These are phyloP conservation scores for Lepisosteus osseus DNA, from an alignment of 2,113 vertebrate species.

Conservation along the genomic window DNA sequence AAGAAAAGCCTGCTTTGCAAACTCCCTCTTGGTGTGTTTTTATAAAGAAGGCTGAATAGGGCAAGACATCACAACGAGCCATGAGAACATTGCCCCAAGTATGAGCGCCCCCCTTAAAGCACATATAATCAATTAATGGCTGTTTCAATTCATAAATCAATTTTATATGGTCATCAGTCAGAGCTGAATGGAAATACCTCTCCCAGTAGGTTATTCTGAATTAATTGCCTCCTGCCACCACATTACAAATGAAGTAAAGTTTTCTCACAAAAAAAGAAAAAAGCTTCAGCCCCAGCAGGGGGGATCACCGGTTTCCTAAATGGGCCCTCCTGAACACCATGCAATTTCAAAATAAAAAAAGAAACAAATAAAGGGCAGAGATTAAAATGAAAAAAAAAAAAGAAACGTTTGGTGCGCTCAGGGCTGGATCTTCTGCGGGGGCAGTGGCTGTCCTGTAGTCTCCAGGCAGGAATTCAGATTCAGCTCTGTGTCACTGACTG, in stretches of 20 bases:
- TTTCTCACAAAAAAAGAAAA: slow-evolving; percentile 60
- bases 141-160: slow-evolving; percentile 98
- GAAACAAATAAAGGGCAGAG: slow-evolving; percentile 5
- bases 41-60: slow-evolving; percentile 1
- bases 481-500: no score
- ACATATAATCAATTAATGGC: slow-evolving; percentile 98
- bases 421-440: no score
- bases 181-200: slow-evolving; percentile 87
- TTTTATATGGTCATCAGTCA: slow-evolving; percentile 99
- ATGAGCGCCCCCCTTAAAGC: slow-evolving; percentile 51
- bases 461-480: no score
- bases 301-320: slow-evolving; percentile 32
- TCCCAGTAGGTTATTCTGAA: slow-evolving; percentile 79
- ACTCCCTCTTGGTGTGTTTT: neutral
- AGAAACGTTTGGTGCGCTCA: no score
- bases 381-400: neutral
- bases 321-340: neutral
- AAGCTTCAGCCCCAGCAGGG: slow-evolving; percentile 61
- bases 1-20: neutral
- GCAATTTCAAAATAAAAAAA: neutral
- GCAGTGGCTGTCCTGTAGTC: no score
- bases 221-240: slow-evolving; percentile 73
- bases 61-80: neutral
- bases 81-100: slow-evolving; percentile 8
- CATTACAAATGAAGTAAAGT: slow-evolving; percentile 58